phyloP scores from a whole-genome alignment of 1,140 invertebrate species.

The Saxidomus purpurata region DNA sequence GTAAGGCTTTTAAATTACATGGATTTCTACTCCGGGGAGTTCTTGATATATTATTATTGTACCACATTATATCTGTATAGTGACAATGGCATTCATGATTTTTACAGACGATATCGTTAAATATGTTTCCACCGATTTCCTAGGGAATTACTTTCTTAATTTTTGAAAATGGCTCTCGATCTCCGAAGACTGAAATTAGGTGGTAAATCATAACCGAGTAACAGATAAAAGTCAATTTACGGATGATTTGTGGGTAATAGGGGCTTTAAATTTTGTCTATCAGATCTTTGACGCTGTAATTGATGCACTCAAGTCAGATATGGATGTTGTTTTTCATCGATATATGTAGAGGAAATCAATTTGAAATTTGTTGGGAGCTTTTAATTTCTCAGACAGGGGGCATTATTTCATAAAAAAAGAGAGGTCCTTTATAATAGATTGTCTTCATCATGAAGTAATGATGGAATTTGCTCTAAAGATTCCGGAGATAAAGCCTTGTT shows the following conservation, averaged over 20 bases:
- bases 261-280: slow-evolving; percentile 30
- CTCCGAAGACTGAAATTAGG: slow-evolving; percentile 14
- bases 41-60: background rate
- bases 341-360: background rate
- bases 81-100: background rate
- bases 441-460: background rate
- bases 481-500: too few species aligned
- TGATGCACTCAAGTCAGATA: background rate
- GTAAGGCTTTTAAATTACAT: background rate
- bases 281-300: background rate
- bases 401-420: too few species aligned
- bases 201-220: slow-evolving; percentile 16
- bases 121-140: slow-evolving; percentile 20
- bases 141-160: slow-evolving; percentile 1
- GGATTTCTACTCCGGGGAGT: background rate
- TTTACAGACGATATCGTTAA: background rate
- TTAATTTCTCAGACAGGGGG: background rate
- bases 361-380: background rate
- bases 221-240: slow-evolving; percentile 50
- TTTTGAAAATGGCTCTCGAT: background rate
- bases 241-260: slow-evolving; percentile 27
- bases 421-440: background rate
- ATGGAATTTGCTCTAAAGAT: too few species aligned
- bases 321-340: background rate
- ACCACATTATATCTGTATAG: background rate